A percentile compares a stretch with the other conserved stretches of the same genome.
Evolutionary conservation across 2,888 invertebrate genomes (phyloP).

Genomic region (Ashinkailepas kermadecensis): DNA sequence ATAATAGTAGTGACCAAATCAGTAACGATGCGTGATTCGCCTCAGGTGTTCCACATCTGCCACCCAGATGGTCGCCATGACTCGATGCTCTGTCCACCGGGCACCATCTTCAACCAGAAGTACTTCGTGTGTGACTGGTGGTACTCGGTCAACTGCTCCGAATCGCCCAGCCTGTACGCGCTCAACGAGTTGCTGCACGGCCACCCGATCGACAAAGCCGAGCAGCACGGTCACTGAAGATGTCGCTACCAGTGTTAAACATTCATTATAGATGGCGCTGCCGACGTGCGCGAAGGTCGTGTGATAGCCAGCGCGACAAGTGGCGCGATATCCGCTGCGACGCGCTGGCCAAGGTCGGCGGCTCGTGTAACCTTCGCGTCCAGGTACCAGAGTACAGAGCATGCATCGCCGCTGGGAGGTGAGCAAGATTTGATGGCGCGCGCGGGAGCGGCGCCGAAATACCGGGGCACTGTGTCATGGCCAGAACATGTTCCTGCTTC

Average conservation of each 20-base stretch:
- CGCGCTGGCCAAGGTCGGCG: no score
- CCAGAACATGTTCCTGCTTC: no score
- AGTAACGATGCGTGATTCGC: background rate
- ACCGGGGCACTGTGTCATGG: no score
- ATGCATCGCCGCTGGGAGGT: no score
- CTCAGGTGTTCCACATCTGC: slow-evolving; percentile 29
- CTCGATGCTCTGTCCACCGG: slow-evolving; percentile 26
- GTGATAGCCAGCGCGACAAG: no score
- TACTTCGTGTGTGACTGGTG: slow-evolving; percentile 28
- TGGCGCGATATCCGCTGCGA: no score
- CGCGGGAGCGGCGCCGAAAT: no score
- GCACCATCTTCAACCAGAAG: slow-evolving; percentile 29
- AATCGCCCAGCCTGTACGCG: background rate
- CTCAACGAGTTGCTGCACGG: slow-evolving; percentile 8
- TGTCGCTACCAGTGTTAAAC: background rate
- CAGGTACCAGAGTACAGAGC: no score
- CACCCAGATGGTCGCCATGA: slow-evolving; percentile 29
- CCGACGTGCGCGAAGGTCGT: background rate
- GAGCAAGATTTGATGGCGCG: no score
- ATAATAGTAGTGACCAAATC: no score
- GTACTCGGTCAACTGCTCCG: slow-evolving; percentile 25
- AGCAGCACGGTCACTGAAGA: background rate
- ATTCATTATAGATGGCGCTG: background rate
- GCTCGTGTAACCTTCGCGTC: no score
- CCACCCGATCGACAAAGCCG: background rate